phyloP scores from a whole-genome alignment of 2,797 vertebrate species.

The Sebastes ruberrimus region DNA sequence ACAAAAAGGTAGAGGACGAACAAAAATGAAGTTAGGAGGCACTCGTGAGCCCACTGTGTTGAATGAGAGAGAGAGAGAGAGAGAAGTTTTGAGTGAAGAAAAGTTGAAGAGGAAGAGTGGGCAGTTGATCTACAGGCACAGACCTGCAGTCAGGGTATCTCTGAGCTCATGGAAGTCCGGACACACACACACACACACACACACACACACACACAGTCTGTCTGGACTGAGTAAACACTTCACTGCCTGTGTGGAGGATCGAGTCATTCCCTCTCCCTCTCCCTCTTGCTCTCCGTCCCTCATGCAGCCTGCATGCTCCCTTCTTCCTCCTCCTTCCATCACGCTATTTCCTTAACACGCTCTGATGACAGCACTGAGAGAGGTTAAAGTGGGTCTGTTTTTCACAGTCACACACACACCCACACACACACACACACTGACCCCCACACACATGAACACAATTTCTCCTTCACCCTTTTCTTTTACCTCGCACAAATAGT shows the following conservation, averaged over 20 bases:
- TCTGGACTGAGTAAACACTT: slow-evolving; percentile 54
- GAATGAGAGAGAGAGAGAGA: background rate
- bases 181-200: slow-evolving; percentile 13
- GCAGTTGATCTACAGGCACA: slow-evolving; percentile 45
- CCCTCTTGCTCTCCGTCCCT: slow-evolving; percentile 28
- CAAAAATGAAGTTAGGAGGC: background rate
- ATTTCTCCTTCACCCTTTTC: slow-evolving; percentile 2
- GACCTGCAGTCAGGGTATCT: slow-evolving; percentile 45
- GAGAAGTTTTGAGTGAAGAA: background rate
- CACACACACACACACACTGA: background rate
- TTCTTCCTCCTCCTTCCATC: slow-evolving; percentile 51
- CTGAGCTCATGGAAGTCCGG: slow-evolving; percentile 16
- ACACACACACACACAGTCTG: slow-evolving; percentile 13
- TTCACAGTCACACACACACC: slow-evolving; percentile 12
- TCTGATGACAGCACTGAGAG: slow-evolving; percentile 58
- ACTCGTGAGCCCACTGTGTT: background rate
- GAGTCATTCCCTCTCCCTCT: slow-evolving; percentile 36
- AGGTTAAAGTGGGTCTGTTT: slow-evolving; percentile 51
- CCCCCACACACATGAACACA: background rate
- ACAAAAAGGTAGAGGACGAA: background rate
- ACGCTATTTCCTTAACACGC: slow-evolving; percentile 49
- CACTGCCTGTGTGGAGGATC: slow-evolving; percentile 42
- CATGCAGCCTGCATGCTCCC: slow-evolving; percentile 45
- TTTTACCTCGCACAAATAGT: slow-evolving; percentile 4
- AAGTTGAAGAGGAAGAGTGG: slow-evolving; percentile 15